Base-by-base conservation (phyloP, 2,797 vertebrate species). In the Pygocentrus nattereri region DNA sequence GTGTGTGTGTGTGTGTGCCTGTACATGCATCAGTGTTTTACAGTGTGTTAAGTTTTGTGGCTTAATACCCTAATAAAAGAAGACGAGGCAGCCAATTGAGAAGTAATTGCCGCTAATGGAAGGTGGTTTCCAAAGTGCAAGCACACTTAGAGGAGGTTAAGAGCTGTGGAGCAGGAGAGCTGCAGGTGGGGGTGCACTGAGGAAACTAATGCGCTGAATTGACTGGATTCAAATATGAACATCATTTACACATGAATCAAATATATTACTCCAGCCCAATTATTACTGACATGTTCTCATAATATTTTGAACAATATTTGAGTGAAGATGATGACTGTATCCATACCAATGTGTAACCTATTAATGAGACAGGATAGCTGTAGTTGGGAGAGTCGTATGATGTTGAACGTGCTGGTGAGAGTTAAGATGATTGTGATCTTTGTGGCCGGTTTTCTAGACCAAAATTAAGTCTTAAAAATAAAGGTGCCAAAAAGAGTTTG, bases 91-190 rank as follows among this genome's bases (percentile, higher is more conserved):
- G 65, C 82, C 19, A 31, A 85, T 77, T 67, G 76, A 77, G 69
- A 79, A 52, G 75, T 87, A 85, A 85, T 85, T 82, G 76, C 38
- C 8, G 61, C 69, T 88, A 85, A 88, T 86, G 81, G 74, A 72
- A 71, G 64, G 58, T 54, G 56, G 31, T 82, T 85, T 76, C 62
- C 49, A 78, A 19, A 61, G 67, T 74, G 41, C 65, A 85, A 67
- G 72, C 71, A 81, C 21, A 30, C 50, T 62, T 59, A 52, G 47
- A 74, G 47, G 65, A 59, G 62, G 52, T 74, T 27, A 74, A 31
- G 68, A 62, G 77, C 64, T 52, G 0, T 70, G 52, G 54, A 62
- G n/a, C 65, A 61, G 30, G 23, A 5, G 54, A 47, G 27, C 38
- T 19, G 5, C 62, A 69, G 64, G 71, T 78, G 59, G 65, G 50